These are phyloP conservation scores for Cloeon dipterum DNA, from an alignment of 2,888 invertebrate genomes.

Conservation along the genomic window DNA sequence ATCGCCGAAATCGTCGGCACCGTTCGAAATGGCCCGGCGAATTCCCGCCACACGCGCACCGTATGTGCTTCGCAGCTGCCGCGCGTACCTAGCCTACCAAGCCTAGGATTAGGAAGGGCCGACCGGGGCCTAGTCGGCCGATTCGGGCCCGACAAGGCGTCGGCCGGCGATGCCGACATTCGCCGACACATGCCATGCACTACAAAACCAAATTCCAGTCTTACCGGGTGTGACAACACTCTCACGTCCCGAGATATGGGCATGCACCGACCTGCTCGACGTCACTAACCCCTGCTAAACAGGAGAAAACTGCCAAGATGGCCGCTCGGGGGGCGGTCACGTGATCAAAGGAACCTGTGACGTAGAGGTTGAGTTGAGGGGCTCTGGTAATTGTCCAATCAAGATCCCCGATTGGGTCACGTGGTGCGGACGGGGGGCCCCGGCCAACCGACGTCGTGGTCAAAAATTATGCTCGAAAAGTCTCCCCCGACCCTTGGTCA, in stretches of 20 bases:
- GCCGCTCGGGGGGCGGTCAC: constrained; percentile 26
- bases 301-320: constrained; percentile 29
- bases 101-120: too few relatives aligned
- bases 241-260: too few relatives aligned
- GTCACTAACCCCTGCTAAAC: constrained; percentile 23
- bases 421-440: constrained; percentile 3
- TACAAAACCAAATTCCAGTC: too few relatives aligned
- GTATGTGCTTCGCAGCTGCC: too few relatives aligned
- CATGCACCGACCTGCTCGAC: too few relatives aligned
- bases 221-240: too few relatives aligned
- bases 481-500: neutral
- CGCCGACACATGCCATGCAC: constrained; percentile 2
- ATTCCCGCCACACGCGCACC: too few relatives aligned
- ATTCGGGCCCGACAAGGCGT: too few relatives aligned
- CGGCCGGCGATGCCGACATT: too few relatives aligned
- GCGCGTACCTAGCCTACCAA: too few relatives aligned
- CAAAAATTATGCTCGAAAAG: constrained; percentile 5
- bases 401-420: constrained; percentile 4
- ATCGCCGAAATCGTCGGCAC: too few relatives aligned
- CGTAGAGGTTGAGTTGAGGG: constrained; percentile 5
- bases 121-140: too few relatives aligned
- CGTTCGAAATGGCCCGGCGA: constrained; percentile 20
- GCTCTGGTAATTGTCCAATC: constrained; percentile 4
- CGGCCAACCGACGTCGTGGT: constrained; percentile 3
- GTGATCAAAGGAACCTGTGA: constrained; percentile 27